These are phyloP conservation scores for Papilio dardanus DNA, from an alignment of 1,140 invertebrate species.

Conservation along the genomic window DNA sequence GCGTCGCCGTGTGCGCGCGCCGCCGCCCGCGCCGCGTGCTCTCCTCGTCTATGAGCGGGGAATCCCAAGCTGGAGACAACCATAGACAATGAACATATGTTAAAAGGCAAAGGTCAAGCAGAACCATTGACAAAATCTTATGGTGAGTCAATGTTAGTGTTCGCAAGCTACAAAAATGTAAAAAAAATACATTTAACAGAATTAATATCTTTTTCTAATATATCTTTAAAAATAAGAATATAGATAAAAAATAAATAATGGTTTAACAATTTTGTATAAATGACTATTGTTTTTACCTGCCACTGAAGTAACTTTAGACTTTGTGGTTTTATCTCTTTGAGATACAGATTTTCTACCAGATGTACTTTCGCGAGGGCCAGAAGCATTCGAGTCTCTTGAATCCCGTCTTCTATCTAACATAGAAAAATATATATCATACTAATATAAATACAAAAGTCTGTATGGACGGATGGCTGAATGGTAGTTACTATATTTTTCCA, in stretches of 20 bases:
- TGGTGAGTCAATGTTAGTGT: too few species aligned
- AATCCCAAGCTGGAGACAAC: constrained; percentile 59
- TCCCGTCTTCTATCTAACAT: constrained; percentile 69
- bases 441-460: too few species aligned
- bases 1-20: constrained; percentile 65
- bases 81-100: not conserved
- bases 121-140: too few species aligned
- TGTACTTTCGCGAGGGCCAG: constrained; percentile 67
- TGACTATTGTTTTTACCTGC: constrained; percentile 46
- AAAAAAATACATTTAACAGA: too few species aligned
- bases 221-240: too few species aligned
- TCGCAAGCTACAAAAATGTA: too few species aligned
- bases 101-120: too few species aligned
- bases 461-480: too few species aligned
- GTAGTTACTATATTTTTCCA: too few species aligned
- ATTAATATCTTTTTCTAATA: too few species aligned
- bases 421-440: too few species aligned
- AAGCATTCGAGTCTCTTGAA: constrained; percentile 76
- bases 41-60: constrained; percentile 66
- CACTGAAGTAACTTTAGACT: constrained; percentile 60
- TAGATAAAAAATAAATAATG: too few species aligned
- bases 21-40: constrained; percentile 61
- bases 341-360: constrained; percentile 66
- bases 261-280: not conserved
- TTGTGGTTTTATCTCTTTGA: constrained; percentile 63